phyloP scores from a whole-genome alignment of 2,797 vertebrate genomes.

The Siniperca undulata region DNA sequence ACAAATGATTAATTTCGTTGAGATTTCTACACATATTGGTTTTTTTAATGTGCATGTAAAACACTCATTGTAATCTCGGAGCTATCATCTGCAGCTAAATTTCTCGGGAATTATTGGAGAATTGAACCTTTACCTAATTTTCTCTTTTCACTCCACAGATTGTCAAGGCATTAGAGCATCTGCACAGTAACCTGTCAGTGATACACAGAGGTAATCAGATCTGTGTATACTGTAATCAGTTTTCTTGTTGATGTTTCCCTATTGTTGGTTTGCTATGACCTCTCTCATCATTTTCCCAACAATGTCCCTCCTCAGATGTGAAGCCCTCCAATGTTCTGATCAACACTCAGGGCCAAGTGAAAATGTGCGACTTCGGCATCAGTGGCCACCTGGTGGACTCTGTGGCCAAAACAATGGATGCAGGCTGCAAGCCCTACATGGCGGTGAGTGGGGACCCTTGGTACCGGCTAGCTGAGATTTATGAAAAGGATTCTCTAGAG shows the following conservation, averaged over 20 bases:
- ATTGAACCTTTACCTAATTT: constrained; percentile 1
- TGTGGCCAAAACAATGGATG: constrained; percentile 98
- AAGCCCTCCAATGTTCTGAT: constrained; percentile 99
- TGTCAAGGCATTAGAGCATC: constrained; percentile 97
- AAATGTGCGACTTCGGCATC: constrained; percentile 99
- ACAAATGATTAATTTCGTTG: not conserved
- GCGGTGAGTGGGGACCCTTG: constrained; percentile 87
- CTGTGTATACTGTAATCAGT: not conserved
- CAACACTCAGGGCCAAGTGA: constrained; percentile 96
- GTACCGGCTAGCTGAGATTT: not conserved
- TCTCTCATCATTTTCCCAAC: not conserved
- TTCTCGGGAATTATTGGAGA: not conserved
- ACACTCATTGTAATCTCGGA: not conserved
- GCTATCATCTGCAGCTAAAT: not conserved
- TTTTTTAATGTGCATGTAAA: constrained; percentile 1
- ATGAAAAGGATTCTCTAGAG: constrained; percentile 8
- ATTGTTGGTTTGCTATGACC: not conserved
- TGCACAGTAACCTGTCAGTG: constrained; percentile 97
- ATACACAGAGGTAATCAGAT: constrained; percentile 95
- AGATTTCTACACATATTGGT: not conserved
- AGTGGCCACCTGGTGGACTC: constrained; percentile 99
- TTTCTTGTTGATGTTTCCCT: not conserved
- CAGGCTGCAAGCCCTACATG: constrained; percentile 99
- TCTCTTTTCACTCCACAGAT: constrained; percentile 86
- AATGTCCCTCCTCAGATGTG: constrained; percentile 88